These are phyloP conservation scores for Pammene aurita DNA, from an alignment of 2,888 invertebrate genomes.

Conservation along the genomic window DNA sequence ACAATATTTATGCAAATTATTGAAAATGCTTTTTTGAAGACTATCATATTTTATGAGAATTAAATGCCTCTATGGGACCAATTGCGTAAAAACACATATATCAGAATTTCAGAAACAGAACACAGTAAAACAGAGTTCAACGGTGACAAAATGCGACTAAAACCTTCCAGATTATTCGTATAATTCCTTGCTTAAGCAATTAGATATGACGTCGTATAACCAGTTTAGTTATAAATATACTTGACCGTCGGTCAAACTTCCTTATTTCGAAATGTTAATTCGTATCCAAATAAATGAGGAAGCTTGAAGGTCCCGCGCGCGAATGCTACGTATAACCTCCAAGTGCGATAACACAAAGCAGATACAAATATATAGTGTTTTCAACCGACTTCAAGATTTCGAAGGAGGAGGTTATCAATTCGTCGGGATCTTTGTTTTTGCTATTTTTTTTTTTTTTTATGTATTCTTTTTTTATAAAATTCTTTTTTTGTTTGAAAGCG, in stretches of 20 bases:
- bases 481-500: no score
- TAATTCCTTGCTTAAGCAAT: slow-evolving; percentile 1
- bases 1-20: no score
- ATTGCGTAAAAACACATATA: no score
- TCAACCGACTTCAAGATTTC: no score
- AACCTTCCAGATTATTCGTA: not conserved
- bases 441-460: no score
- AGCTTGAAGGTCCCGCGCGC: slow-evolving; percentile 30
- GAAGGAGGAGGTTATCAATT: no score
- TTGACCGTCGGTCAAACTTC: slow-evolving; percentile 33
- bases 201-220: slow-evolving; percentile 4
- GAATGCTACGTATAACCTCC: slow-evolving; percentile 20
- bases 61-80: no score
- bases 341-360: not conserved
- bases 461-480: no score
- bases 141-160: not conserved
- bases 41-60: no score
- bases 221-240: not conserved
- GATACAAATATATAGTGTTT: not conserved
- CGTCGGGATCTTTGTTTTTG: no score
- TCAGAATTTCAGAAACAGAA: no score
- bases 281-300: slow-evolving; percentile 16
- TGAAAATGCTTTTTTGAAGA: no score
- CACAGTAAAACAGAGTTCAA: not conserved
- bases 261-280: slow-evolving; percentile 24